Base-by-base conservation (phyloP, 2,797 vertebrate species). In the Galago senegalensis region DNA sequence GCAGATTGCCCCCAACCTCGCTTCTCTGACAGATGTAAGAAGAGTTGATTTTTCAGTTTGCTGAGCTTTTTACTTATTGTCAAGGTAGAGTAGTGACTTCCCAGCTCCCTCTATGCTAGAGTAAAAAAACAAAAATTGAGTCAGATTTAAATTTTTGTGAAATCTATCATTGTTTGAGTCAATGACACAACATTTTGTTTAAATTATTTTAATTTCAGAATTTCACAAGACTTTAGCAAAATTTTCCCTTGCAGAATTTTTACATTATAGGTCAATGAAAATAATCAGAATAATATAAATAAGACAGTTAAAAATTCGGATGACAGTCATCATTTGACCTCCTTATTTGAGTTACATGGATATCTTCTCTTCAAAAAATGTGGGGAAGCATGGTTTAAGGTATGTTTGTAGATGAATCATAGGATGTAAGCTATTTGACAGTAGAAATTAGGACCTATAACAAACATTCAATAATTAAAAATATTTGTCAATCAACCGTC, bases 11-110 rank as follows among this genome's bases (percentile, higher is more conserved):
- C 27, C 53, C 89, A 75, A 43, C 49, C 58, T 60, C 7, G 31
- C 18, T 56, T 79, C 13, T 87, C 60, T 84, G 16, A 72, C 58
- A 65, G 29, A 76, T 20, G 10, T 63, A 53, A 61, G 61, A 61
- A 91, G 18, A 58, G 25, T 40, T 82, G 11, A 34, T 85, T 65
- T 92, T 85, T 61, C 21, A 31, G 20, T 75, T 43, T 80, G 25
- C 37, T 89, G 11, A 61, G 17, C 23, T 63, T 96, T 93, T 77
- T 82, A 53, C 46, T 69, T 85, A 40, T 63, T 80, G 23, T 86
- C 75, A 56, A 18, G 17, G 65, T 21, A 40, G 56, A 82, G 37
- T 72, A 31, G 27, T 46, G 16, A 69, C 13, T 88, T 85, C 60
- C 88, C 13, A 37, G n/a, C 20, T 69, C 21, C 49, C 46, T 72